phyloP scores from a whole-genome alignment of 1,140 invertebrate species.

The Microvelia longipes region DNA sequence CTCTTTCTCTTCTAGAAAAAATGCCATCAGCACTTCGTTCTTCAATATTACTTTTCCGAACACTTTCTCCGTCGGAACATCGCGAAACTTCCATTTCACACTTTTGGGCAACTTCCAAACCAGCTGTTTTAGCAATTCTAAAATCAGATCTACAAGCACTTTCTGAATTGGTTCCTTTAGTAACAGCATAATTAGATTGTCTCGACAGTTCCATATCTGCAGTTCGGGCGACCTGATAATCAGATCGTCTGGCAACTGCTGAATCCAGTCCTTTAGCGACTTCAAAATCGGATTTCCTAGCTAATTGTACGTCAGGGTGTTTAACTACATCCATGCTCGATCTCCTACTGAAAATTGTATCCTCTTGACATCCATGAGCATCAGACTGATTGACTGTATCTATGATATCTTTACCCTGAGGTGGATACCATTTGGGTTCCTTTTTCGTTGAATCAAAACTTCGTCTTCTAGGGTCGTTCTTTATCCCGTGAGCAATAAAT shows the following conservation, averaged over 20 bases:
- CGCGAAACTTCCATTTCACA: too few relatives aligned
- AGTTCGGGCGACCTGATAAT: too few relatives aligned
- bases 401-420: not conserved
- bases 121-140: not conserved
- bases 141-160: not conserved
- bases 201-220: not conserved
- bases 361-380: not conserved
- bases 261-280: not conserved
- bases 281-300: not conserved
- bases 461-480: not conserved
- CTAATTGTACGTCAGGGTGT: not conserved
- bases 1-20: too few relatives aligned
- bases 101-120: not conserved
- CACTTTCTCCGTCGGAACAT: too few relatives aligned
- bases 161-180: not conserved
- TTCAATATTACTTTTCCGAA: too few relatives aligned
- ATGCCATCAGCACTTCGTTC: too few relatives aligned
- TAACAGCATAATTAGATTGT: not conserved
- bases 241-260: not conserved
- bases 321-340: not conserved
- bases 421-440: too few relatives aligned
- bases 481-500: not conserved
- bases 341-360: not conserved
- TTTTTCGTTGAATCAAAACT: not conserved
- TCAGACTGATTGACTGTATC: not conserved